Percentiles rank a stretch among this genome's conserved stretches.
These are phyloP conservation scores for Chloroceryle amazona DNA, from an alignment of 2,797 vertebrate species.

Conservation along the genomic window DNA sequence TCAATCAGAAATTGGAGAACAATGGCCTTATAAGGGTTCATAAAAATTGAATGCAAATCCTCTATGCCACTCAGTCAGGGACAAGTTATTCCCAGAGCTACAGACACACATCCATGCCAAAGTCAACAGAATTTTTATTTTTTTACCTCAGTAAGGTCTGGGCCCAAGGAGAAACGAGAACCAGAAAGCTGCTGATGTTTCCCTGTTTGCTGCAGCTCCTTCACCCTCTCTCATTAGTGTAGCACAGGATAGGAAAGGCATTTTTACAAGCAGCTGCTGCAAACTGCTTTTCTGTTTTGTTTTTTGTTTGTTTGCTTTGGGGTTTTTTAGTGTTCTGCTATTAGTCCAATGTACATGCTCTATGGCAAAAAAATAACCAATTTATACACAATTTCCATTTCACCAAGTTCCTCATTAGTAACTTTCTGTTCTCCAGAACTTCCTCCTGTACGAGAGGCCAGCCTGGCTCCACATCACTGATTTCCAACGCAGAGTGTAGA, in stretches of 20 bases:
- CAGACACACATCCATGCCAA: background rate
- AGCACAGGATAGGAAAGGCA: background rate
- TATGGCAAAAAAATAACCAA: background rate
- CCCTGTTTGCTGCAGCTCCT: background rate
- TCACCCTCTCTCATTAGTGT: background rate
- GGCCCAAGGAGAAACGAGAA: background rate
- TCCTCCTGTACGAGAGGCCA: background rate
- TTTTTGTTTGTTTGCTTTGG: no score
- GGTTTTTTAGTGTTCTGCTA: background rate
- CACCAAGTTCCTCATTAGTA: background rate
- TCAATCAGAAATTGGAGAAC: slow-evolving; percentile 69
- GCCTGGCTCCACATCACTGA: background rate
- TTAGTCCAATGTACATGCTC: background rate
- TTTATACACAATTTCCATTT: background rate
- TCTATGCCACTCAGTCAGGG: background rate
- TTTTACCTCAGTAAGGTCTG: background rate
- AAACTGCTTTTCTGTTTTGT: background rate
- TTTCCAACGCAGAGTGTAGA: background rate
- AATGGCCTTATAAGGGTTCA: slow-evolving; percentile 42
- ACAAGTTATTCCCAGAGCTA: slow-evolving; percentile 7
- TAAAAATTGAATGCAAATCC: slow-evolving; percentile 49
- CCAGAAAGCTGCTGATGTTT: background rate
- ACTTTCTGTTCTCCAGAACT: background rate
- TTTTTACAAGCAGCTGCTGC: background rate
- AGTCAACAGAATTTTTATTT: background rate